Evolutionary conservation across 2,888 invertebrate species (phyloP), one percentile per base, ranked within the genome.

Genomic region (Drosophila pegasa): DNA sequence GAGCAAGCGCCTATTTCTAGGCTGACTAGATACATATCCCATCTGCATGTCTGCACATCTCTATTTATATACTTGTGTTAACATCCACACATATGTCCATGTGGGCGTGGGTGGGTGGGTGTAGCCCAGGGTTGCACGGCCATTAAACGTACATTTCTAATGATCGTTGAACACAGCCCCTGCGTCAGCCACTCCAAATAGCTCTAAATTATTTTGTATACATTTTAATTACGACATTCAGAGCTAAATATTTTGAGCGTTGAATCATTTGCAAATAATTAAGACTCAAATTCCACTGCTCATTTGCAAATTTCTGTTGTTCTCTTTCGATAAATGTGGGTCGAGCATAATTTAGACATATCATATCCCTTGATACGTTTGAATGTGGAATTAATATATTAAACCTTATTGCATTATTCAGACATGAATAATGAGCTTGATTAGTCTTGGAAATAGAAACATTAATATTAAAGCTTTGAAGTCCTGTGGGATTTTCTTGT

Each of bases 111-210:
- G 22, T 14, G 22, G 2, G 27, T 43, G 43, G 2, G 43, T 27
- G 27, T 25, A n/a, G 10, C 22, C 25, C 12, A 18, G 25, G 16
- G 16, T 5, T 18, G 27, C 16, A 29, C 12, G 48, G n/a, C 20
- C 59, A 51, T 60, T 29, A 29, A 12, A 25, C n/a, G 22, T 51
- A 40, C 59, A 59, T 56, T 27, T 41, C 43, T 60, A 72, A 73
- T 37, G 71, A 71, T 51, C 52, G 27, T 27, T 27, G 45, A 16
- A 3, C 25, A n/a, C 9, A 25, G 25, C n/a, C 8, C 1, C 9
- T 25, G 33, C 38, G 33, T 45, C 45, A 29, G 38, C 25, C 29
- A 56, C 40, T 20, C 6, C 20, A n/a, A 16, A 9, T 10, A 16
- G 43, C 43, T 43, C 16, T 10, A 9, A 25, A 43, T 27, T 43